Base-by-base conservation (phyloP, 1,140 invertebrate genomes). In the Geopemphigus sp. region DNA sequence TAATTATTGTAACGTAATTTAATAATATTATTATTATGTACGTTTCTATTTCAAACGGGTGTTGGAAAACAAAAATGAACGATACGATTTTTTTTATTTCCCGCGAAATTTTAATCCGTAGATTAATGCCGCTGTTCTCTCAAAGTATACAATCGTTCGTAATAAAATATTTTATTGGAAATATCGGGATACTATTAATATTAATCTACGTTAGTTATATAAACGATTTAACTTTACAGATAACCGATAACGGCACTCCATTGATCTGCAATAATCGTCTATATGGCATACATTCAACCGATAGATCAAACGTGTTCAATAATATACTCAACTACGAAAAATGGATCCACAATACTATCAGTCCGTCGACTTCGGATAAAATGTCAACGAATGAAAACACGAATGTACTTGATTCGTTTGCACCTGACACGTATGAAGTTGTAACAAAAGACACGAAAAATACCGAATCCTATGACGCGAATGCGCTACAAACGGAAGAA, bases 271-370 rank as follows among this genome's bases (percentile, higher is more conserved):
- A 72, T 53, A 29, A 54, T 29, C 50, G 53, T 54, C 5, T 72
- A 32, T 54, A 72, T 54, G 68, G 68, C 1, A 72, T 72, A n/a
- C n/a, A 72, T 15, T 72, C 50, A 17, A 29, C 53, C 47, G 22
- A 29, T 54, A 53, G 54, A 29, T 47, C 68, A 11, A 72, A 15
- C 1, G 12, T 54, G 12, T 72, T 72, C 12, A 72, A 53, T 54
- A 53, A 72, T 5, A 72, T 72, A 54, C 53, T 72, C 0, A 72
- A 72, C 17, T 72, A 72, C 68, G 53, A n/a, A 1, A 54, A 32
- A 54, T 72, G 68, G 68, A 72, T 72, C 5, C 24, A 29, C 29
- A 72, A 32, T 72, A 0, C 54, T n/a, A 72, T 53, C 14, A 12
- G 11, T 8, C 22, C 15, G 5, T 29, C 17, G n/a, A n/a, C 24